Evolutionary conservation across 2,113 vertebrate species (phyloP), one percentile per base, ranked within the genome.

Genomic region (Entelurus aequoreus): DNA sequence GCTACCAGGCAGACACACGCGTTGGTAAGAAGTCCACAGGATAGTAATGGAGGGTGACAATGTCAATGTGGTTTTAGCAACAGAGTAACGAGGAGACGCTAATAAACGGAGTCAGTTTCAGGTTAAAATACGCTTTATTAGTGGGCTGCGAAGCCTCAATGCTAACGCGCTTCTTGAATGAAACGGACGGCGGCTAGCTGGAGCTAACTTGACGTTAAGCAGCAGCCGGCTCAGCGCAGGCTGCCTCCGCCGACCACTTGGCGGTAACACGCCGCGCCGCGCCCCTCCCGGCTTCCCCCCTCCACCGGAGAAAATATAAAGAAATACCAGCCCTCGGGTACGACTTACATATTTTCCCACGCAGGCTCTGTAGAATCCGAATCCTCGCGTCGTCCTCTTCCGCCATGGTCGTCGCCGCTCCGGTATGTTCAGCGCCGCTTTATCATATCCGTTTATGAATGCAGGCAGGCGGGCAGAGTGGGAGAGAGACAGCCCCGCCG

Each of bases 281-380:
- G 84, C 88, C 88, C 87, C 88, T 85, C 75, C 69, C 48, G 66
- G 69, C 63, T 63, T 46, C 4, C 16, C 64, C 9, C 13, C 51
- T 15, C 47, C 50, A 4, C n/a, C 40, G 47, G 47, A 61, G 50
- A 6, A 13, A 19, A 60, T 59, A 60, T 66, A 28, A 28, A 28
- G 28, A 28, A 28, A 28, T 28, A 35, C 14, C 48, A 58, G n/a
- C 12, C 6, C 28, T 1, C 11, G 60, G 8, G 60, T 60, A 37
- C 66, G 58, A 93, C 93, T 94, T 89, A 94, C 93, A 94, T 75
- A 94, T 94, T 86, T 94, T 94, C 6, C 92, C 92, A 72, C 93
- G 85, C 69, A 94, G 88, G 62, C 90, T 93, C 85, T 94, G 92
- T 83, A 94, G 84, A 79, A 92, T 86, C 79, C 93, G 90, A 77